Base-by-base conservation (phyloP, 2,797 vertebrate genomes). In the Clarias platycephalus region DNA sequence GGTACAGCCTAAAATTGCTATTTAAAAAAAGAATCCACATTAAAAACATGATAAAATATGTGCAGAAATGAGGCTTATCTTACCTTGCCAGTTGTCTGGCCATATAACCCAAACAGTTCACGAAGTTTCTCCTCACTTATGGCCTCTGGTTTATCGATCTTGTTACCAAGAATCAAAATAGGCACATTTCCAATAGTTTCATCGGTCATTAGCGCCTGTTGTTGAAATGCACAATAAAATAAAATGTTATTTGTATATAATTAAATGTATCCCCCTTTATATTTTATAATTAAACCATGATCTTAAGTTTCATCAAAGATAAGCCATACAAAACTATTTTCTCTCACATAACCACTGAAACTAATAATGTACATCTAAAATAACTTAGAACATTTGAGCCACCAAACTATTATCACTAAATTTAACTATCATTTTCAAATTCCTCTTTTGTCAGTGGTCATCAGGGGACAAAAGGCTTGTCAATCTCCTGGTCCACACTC, bases 111-210 rank as follows among this genome's bases (percentile, higher is more conserved):
- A 91, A 99, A 99, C 0, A 92, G 7, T 90, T 98, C 97, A 81
- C 97, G 94, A 92, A 99, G 93, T 86, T 85, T 94, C 92, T 99
- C 98, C 94, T 99, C 98, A 68, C 98, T 98, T 92, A 99, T 95
- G 91, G 98, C 98, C 90, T 99, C 98, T 71, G 94, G 94, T 93
- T 97, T 96, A 94, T 99, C 98, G 64, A 99, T 99, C 93, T 99
- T 99, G 93, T 99, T 99, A 80, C 97, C 98, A 89, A 99, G 96
- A 93, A 99, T 97, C 83, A 99, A 92, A 91, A 99, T 97, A 93
- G 98, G 98, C 94, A 99, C 97, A 5, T 98, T 98, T 92, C 96
- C 95, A 84, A 98, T 97, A 85, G 97, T 99, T 94, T 99, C 98
- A 87, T 99, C 98, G 89, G 98, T 97, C 97, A 99, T 97, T 91